Evolutionary conservation across 2,888 invertebrate species (phyloP), one percentile per base, ranked within the genome.

Genomic region (Thyatira batis): DNA sequence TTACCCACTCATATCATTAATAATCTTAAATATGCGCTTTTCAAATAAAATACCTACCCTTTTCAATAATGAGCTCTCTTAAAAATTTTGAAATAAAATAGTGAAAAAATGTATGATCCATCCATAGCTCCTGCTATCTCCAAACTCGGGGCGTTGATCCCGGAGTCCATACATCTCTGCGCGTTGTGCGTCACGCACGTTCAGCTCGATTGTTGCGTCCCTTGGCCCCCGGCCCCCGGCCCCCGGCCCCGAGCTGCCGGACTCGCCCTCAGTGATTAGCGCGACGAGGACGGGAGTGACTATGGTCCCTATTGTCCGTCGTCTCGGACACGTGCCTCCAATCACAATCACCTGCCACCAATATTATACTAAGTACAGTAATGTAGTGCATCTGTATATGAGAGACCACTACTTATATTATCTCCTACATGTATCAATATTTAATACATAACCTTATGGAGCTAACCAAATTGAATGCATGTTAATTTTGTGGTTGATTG

Each of bases 91-190:
- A n/a, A n/a, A 1, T 39, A n/a, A n/a, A n/a, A n/a, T n/a, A 17
- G 8, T 17, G 17, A n/a, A 39, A 39, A 39, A 39, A 23, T 23
- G 23, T 23, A 39, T 39, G 39, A n/a, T n/a, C n/a, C n/a, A n/a
- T n/a, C n/a, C n/a, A n/a, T n/a, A n/a, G n/a, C 49, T 55, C 25
- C 20, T 20, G 44, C 43, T 48, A 11, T 27, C 48, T 9, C 20
- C 45, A 21, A 28, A 20, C 25, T 11, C 17, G 25, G n/a, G 9
- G 17, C 39, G 39, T 39, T 39, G 39, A 39, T 39, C 39, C 39
- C 39, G 1, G 39, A 13, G 39, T 1, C 39, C 6, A 4, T 17
- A 17, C 39, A 17, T n/a, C 17, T 13, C 39, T 30, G 8, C 39
- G 1, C 8, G 39, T 13, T 8, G 17, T 39, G 13, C 39, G 39